Conservation (phyloP, 2,113 vertebrate genomes). For the Apteryx mantelli region DNA sequence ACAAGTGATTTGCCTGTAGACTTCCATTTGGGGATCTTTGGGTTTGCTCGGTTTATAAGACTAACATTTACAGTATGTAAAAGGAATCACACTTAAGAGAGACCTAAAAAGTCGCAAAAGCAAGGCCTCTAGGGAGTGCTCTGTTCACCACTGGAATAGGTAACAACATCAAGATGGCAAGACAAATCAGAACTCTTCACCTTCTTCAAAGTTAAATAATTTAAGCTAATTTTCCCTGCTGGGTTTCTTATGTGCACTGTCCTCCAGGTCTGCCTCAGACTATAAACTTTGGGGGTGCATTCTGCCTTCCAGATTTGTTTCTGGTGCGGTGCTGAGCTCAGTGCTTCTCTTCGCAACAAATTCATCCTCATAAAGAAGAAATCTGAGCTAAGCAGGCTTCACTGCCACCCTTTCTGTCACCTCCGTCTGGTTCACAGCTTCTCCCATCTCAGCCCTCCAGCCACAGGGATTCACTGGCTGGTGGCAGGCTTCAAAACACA, state of each 20-base stretch:
- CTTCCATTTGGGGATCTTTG: background rate
- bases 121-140: background rate
- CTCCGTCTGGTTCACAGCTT: background rate
- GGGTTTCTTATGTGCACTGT: background rate
- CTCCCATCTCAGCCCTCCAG: background rate
- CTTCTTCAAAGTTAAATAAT: background rate
- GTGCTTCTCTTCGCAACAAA: background rate
- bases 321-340: rapidly evolving
- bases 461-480: background rate
- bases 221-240: background rate
- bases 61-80: background rate
- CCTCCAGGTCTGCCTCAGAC: no score
- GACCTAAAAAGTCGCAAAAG: background rate
- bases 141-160: background rate
- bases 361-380: background rate
- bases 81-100: background rate
- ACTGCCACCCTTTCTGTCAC: background rate
- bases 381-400: background rate
- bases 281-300: no score
- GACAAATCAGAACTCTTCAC: background rate
- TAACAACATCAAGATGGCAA: background rate
- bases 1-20: background rate
- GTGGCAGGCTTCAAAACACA: background rate
- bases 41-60: background rate
- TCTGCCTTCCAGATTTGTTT: background rate